phyloP scores from a whole-genome alignment of 2,113 vertebrate genomes.

The Myotis lucifugus region DNA sequence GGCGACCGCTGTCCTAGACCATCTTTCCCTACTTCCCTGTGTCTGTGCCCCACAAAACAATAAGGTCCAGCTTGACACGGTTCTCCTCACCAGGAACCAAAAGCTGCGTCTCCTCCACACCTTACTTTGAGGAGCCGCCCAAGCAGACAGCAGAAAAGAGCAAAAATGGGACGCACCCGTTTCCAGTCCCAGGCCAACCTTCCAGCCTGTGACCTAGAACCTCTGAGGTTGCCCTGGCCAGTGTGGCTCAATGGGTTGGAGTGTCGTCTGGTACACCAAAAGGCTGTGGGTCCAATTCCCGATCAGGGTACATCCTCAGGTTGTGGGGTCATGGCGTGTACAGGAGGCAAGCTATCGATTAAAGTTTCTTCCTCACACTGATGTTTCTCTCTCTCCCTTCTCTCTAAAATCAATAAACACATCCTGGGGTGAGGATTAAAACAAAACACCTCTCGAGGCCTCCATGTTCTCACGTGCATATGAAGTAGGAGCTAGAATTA shows the following conservation, averaged over 20 bases:
- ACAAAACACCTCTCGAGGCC: neutral
- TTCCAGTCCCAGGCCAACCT: neutral
- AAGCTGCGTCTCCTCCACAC: neutral
- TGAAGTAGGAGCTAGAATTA: neutral
- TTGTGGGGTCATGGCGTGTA: neutral
- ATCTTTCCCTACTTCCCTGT: neutral
- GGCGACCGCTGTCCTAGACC: neutral
- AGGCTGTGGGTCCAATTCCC: neutral
- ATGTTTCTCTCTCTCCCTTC: neutral
- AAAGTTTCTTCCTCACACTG: neutral
- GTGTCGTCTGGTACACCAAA: too few species aligned
- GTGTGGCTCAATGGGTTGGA: neutral
- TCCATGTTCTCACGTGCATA: neutral
- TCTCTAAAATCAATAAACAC: neutral
- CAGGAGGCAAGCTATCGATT: neutral
- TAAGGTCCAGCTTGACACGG: neutral
- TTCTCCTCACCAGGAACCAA: slow-evolving; percentile 35
- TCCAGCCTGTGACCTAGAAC: neutral
- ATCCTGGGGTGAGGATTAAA: neutral
- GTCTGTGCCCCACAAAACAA: neutral
- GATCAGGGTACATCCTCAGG: neutral
- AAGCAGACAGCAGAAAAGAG: neutral
- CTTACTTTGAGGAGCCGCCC: neutral
- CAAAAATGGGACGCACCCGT: neutral
- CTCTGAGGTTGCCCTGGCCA: neutral